Evolutionary conservation across 2,797 vertebrate species (phyloP).

Genomic region (Pangasius krempfi): DNA sequence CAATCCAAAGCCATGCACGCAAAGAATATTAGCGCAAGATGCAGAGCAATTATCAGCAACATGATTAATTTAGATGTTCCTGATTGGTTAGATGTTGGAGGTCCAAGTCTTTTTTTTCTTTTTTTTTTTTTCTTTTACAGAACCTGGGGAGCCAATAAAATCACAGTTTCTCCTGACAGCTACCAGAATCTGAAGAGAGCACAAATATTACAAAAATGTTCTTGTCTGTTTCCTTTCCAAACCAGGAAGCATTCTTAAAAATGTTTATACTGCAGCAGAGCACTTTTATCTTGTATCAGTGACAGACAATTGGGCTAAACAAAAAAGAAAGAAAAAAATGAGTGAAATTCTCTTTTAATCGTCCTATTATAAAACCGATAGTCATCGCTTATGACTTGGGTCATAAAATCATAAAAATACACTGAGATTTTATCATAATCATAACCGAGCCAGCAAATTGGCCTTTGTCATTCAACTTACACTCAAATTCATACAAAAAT

Average conservation of each 20-base stretch:
- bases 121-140: no score
- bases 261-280: neutral
- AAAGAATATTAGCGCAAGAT: neutral
- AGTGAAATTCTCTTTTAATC: slow-evolving; percentile 14
- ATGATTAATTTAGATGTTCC: neutral
- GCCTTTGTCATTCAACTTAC: slow-evolving; percentile 51
- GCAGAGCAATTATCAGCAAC: no score
- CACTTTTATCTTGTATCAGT: neutral
- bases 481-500: slow-evolving; percentile 22
- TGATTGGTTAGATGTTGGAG: neutral
- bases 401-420: slow-evolving; percentile 31
- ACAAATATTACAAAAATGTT: neutral
- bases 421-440: slow-evolving; percentile 18
- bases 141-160: neutral
- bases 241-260: neutral
- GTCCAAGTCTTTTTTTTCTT: neutral
- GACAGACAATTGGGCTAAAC: neutral
- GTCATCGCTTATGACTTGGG: slow-evolving; percentile 48
- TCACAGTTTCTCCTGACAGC: no score
- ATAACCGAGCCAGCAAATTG: slow-evolving; percentile 39
- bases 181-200: neutral
- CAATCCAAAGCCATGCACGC: neutral
- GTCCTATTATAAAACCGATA: slow-evolving; percentile 25
- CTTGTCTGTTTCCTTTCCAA: neutral
- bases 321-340: neutral